Conservation (phyloP, 2,888 invertebrate species). For the Pseudococcus longispinus region DNA sequence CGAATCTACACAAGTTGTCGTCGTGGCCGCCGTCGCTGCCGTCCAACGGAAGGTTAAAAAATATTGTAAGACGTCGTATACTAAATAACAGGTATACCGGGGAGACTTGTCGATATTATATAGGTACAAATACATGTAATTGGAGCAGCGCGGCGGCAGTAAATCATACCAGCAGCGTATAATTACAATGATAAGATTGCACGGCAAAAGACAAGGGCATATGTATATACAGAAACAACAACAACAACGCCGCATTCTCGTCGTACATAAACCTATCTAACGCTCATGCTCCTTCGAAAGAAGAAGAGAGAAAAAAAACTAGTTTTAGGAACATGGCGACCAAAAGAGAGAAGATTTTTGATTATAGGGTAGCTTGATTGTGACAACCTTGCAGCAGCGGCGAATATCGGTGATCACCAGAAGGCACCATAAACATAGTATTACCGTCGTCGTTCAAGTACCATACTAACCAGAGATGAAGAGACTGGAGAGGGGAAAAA, state of each 20-base stretch:
- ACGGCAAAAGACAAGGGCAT: slow-evolving; percentile 53
- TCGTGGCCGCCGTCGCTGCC: not conserved
- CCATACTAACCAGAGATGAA: not conserved
- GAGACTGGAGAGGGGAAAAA: slow-evolving; percentile 16
- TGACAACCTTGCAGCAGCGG: slow-evolving; percentile 54
- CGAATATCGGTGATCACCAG: slow-evolving; percentile 53
- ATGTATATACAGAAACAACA: slow-evolving; percentile 2
- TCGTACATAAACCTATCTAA: not conserved
- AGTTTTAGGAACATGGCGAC: slow-evolving; percentile 52
- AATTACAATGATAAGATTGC: slow-evolving; percentile 53
- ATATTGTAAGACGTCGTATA: slow-evolving; percentile 35
- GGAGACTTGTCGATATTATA: slow-evolving; percentile 29
- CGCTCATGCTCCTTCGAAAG: not conserved
- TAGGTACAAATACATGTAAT: slow-evolving; percentile 6
- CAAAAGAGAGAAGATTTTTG: slow-evolving; percentile 52
- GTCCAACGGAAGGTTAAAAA: slow-evolving; percentile 49
- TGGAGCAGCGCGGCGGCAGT: slow-evolving; percentile 53
- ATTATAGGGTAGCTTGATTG: slow-evolving; percentile 52
- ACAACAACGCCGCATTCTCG: not conserved
- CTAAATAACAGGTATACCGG: slow-evolving; percentile 49
- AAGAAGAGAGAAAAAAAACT: slow-evolving; percentile 32
- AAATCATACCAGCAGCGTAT: slow-evolving; percentile 53
- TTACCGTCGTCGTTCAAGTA: slow-evolving; percentile 26
- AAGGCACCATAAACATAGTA: slow-evolving; percentile 54
- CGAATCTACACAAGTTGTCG: not conserved